Percentiles rank a stretch among this genome's conserved stretches.
These are phyloP conservation scores for Serripes groenlandicus DNA, from an alignment of 2,888 invertebrate species.

Conservation along the genomic window DNA sequence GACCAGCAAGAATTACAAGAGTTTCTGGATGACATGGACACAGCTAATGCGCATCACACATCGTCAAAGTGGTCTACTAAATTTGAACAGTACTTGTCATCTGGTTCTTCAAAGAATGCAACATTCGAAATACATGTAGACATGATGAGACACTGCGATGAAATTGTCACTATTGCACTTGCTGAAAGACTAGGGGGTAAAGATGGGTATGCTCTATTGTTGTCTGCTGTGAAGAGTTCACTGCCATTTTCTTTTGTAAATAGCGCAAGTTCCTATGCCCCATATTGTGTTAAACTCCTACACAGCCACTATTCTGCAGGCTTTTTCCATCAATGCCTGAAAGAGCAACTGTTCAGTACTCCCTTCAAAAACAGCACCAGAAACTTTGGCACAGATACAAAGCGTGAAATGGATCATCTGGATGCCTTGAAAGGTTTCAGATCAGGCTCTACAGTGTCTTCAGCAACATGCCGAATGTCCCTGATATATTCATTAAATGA, in stretches of 20 bases:
- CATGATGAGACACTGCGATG: slow-evolving; percentile 64
- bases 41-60: neutral
- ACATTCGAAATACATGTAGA: slow-evolving; percentile 55
- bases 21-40: slow-evolving; percentile 23
- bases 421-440: slow-evolving; percentile 49
- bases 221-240: slow-evolving; percentile 54
- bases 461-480: slow-evolving; percentile 48
- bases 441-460: slow-evolving; percentile 35
- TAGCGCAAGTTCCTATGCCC: slow-evolving; percentile 59
- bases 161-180: slow-evolving; percentile 48
- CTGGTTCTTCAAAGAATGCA: slow-evolving; percentile 30
- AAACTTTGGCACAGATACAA: slow-evolving; percentile 60
- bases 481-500: slow-evolving; percentile 39
- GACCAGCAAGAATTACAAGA: neutral
- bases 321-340: slow-evolving; percentile 49
- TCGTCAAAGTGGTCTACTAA: slow-evolving; percentile 28
- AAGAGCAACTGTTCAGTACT: slow-evolving; percentile 48
- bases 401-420: slow-evolving; percentile 58
- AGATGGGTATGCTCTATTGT: slow-evolving; percentile 51
- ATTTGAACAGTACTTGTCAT: slow-evolving; percentile 19
- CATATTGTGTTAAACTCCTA: slow-evolving; percentile 50
- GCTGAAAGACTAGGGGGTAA: slow-evolving; percentile 57
- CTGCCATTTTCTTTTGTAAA: slow-evolving; percentile 62
- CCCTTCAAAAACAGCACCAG: slow-evolving; percentile 37
- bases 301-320: slow-evolving; percentile 46